Evolutionary conservation across 2,888 invertebrate species (phyloP), one percentile per base, ranked within the genome.

Genomic region (Nudaria mundana): DNA sequence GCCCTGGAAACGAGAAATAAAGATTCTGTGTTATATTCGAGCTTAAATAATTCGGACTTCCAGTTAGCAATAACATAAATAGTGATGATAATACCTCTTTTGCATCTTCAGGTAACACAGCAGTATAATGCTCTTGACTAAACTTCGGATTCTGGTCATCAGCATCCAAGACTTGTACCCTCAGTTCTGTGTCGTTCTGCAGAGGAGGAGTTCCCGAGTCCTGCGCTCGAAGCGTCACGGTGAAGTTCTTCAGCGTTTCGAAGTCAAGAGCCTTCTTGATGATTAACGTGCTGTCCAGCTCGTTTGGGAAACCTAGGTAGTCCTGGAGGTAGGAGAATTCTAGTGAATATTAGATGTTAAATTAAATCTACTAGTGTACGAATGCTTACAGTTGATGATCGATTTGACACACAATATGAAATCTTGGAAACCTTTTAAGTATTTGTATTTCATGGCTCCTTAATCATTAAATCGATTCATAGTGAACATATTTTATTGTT

Each of bases 131-230:
- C 30, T 96, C 94, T 47, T 93, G 91, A 5, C 91, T 69, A 71
- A 97, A 97, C 61, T 91, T 91, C 0, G 97, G 97, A 86, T 97
- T 97, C 82, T 97, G 97, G 77, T 97, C 97, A 66, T 97, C 97
- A 0, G 97, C 96, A 74, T 97, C 97, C 13, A 95, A 91, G 28
- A 97, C 94, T 30, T 71, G 92, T 0, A 97, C 94, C 2, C 91
- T 90, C 3, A 97, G 90, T 16, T 90, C 81, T 0, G 97, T 94
- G 63, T 95, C 94, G 24, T 93, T 93, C 65, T 91, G 91, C 56
- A 91, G 91, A 0, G 97, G 94, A 1, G 97, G 96, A 28, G 92
- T 91, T 14, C 96, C 97, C 73, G 94, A 94, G 81, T 97, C 97
- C 82, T 93, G 90, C 0, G 93, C 94, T 3, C 93, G 82, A 35